phyloP scores from a whole-genome alignment of 1,140 invertebrate species.

The Conopomorpha cramerella region DNA sequence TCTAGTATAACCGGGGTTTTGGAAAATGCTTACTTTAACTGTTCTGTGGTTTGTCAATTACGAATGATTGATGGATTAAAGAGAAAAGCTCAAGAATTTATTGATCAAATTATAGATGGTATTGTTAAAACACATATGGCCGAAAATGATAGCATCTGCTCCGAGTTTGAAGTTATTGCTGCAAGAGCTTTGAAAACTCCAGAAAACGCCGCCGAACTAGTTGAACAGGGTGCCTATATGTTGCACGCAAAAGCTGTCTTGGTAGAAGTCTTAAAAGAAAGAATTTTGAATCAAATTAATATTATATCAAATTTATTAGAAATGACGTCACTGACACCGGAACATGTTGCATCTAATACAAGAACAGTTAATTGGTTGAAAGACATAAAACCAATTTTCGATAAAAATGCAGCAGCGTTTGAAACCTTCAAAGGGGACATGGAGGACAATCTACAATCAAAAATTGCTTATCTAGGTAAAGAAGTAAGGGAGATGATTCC shows the following conservation, averaged over 20 bases:
- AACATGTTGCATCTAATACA: constrained; percentile 71
- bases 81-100: constrained; percentile 34
- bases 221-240: constrained; percentile 72
- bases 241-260: constrained; percentile 65
- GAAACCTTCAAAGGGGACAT: constrained; percentile 81
- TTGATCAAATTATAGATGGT: constrained; percentile 41
- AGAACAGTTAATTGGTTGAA: constrained; percentile 73
- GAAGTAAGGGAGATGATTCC: constrained; percentile 74
- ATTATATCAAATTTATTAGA: constrained; percentile 70
- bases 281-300: constrained; percentile 65
- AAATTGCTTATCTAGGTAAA: constrained; percentile 69
- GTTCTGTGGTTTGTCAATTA: constrained; percentile 37
- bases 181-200: constrained; percentile 66
- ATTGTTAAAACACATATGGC: constrained; percentile 39
- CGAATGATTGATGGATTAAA: constrained; percentile 45
- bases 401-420: constrained; percentile 71
- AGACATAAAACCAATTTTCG: constrained; percentile 73
- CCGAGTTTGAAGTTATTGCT: constrained; percentile 65
- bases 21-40: constrained; percentile 67
- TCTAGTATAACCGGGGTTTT: constrained; percentile 63
- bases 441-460: constrained; percentile 74
- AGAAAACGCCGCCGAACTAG: constrained; percentile 70
- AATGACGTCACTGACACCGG: constrained; percentile 66
- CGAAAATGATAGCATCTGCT: constrained; percentile 67
- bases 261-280: constrained; percentile 64